Base-by-base conservation (phyloP, 2,888 invertebrate genomes). In the Pocota personata region DNA sequence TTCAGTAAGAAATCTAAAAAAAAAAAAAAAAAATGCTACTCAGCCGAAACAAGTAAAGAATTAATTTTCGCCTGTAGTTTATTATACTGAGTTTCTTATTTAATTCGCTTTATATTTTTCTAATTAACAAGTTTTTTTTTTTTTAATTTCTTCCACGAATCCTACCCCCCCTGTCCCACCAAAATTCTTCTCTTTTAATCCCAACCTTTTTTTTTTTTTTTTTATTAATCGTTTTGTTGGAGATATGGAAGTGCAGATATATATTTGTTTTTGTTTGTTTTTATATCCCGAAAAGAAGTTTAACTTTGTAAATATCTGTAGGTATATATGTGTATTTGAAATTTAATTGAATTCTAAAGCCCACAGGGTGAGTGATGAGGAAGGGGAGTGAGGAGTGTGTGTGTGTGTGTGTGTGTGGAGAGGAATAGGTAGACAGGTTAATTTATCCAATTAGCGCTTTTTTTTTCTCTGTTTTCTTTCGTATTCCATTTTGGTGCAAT, bases 21-120 rank as follows among this genome's bases (percentile, higher is more conserved):
- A 60, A 32, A 43, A 55, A 71, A 14, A 52, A 71, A 58, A 79
- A 87, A 79, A 88, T 88, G 88, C 87, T 88, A 82, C 88, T 88
- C 88, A 87, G 87, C 88, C 86, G 86, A 82, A 88, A 88, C 88
- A 88, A 88, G 88, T 88, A 88, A 88, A 86, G 84, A 87, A 77
- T 77, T 73, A 58, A 83, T 86, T 87, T 86, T 84, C 84, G 76
- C 78, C 78, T 71, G 76, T 83, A 87, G 79, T 80, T 84, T 71
- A 60, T 50, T 14, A 62, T 50, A 76, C 57, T 57, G 60, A 57
- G 77, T 78, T 71, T 71, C 37, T 78, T 48, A 10, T 48, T 64
- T 67, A 32, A 48, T 57, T 62, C 69, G 76, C 76, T 69, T 69
- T 55, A n/a, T n/a, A n/a, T 67, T 30, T 50, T 69, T 57, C 50